These are phyloP conservation scores for Resseliella maxima DNA, from an alignment of 2,888 invertebrate species.

Conservation along the genomic window DNA sequence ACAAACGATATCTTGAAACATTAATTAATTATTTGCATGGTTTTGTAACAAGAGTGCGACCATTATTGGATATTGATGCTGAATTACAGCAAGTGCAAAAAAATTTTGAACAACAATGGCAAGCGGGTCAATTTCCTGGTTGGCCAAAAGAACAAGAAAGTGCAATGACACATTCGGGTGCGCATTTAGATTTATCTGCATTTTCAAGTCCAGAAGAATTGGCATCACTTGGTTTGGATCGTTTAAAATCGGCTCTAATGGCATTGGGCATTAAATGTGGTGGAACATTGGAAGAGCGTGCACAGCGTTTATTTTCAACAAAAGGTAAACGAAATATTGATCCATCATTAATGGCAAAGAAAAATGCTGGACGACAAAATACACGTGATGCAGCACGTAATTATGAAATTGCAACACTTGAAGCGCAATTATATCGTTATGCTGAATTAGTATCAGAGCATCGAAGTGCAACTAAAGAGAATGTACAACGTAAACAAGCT, in stretches of 20 bases:
- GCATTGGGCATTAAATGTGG: slow-evolving; percentile 98
- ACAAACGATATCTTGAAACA: slow-evolving; percentile 84
- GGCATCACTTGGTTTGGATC: slow-evolving; percentile 95
- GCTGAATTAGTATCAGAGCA: slow-evolving; percentile 87
- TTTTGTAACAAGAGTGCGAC: slow-evolving; percentile 86
- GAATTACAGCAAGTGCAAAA: slow-evolving; percentile 82
- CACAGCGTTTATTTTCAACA: slow-evolving; percentile 93
- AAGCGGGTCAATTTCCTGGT: slow-evolving; percentile 88
- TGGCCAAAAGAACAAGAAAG: slow-evolving; percentile 98
- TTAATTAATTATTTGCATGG: slow-evolving; percentile 87
- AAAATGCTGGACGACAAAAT: slow-evolving; percentile 71
- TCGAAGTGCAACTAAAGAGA: slow-evolving; percentile 92
- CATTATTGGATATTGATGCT: slow-evolving; percentile 82
- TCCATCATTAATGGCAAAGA: slow-evolving; percentile 90
- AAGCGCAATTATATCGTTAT: slow-evolving; percentile 90
- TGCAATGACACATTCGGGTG: slow-evolving; percentile 92
- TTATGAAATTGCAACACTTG: slow-evolving; percentile 87
- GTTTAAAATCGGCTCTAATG: slow-evolving; percentile 96
- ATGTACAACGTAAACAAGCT: slow-evolving; percentile 98
- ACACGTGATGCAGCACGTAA: slow-evolving; percentile 75
- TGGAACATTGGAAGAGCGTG: slow-evolving; percentile 96
- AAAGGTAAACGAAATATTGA: slow-evolving; percentile 95
- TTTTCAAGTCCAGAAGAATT: slow-evolving; percentile 98
- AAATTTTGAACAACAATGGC: slow-evolving; percentile 89
- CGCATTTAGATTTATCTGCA: slow-evolving; percentile 97